Conservation (phyloP, 1,140 invertebrate genomes). For the Bradynema listronoti region DNA sequence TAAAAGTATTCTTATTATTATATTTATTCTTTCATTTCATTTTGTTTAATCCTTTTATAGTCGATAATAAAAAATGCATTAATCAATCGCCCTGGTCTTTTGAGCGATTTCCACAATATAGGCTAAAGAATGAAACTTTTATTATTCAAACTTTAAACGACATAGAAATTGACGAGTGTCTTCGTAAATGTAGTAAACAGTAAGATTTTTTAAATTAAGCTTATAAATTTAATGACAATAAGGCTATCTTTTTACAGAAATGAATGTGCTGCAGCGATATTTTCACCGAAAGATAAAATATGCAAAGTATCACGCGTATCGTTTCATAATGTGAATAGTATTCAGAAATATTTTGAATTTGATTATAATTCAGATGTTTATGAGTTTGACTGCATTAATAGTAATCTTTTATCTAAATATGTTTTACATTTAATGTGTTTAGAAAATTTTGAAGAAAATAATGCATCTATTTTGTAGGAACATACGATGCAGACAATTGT, state of each 20-base stretch:
- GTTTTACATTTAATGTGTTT: background rate
- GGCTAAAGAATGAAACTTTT: slow-evolving; percentile 13
- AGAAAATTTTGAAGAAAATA: slow-evolving; percentile 3
- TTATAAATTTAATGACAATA: background rate
- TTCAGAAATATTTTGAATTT: slow-evolving; percentile 24
- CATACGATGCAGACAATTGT: slow-evolving; percentile 15
- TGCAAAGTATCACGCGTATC: slow-evolving; percentile 20
- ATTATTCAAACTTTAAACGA: background rate
- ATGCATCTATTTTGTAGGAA: slow-evolving; percentile 10
- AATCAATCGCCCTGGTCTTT: slow-evolving; percentile 19
- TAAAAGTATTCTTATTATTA: background rate
- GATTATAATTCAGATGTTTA: slow-evolving; percentile 20
- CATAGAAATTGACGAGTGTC: slow-evolving; percentile 16
- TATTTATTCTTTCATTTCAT: background rate
- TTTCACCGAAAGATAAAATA: background rate
- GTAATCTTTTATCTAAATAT: slow-evolving; percentile 9
- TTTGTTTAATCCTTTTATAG: background rate
- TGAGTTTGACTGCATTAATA: slow-evolving; percentile 27
- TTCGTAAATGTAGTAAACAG: slow-evolving; percentile 13
- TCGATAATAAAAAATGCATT: slow-evolving; percentile 10
- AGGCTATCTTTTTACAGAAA: slow-evolving; percentile 5
- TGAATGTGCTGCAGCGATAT: slow-evolving; percentile 16
- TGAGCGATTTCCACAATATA: slow-evolving; percentile 18
- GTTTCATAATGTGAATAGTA: slow-evolving; percentile 30
- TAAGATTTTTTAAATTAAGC: slow-evolving; percentile 4